Conservation (phyloP, 2,797 vertebrate genomes). For the Cyclopterus lumpus region DNA sequence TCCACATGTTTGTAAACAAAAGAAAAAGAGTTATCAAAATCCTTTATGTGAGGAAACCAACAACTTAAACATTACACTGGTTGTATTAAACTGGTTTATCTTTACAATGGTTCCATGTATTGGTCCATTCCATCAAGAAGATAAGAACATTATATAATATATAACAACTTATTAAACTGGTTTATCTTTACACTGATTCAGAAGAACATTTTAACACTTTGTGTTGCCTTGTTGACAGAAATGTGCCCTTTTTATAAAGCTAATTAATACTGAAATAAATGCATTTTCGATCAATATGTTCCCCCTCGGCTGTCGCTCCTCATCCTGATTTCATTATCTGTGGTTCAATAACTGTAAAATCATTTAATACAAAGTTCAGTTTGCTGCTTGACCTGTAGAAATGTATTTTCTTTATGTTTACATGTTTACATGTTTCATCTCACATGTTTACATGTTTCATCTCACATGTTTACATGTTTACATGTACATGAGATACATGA, state of each 20-base stretch:
- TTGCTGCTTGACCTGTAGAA: background rate
- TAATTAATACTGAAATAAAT: background rate
- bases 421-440: constrained; percentile 37
- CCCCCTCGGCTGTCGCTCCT: background rate
- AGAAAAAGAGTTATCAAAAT: background rate
- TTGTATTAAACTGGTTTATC: too few species aligned
- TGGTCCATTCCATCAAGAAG: background rate
- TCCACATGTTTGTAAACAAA: too few species aligned
- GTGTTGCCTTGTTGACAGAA: background rate
- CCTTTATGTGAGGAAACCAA: background rate
- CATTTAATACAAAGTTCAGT: background rate
- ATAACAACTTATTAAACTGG: too few species aligned
- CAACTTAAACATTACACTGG: background rate
- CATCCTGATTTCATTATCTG: background rate
- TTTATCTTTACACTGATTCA: too few species aligned
- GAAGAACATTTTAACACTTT: background rate
- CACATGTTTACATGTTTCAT: constrained; percentile 42
- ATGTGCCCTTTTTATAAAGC: background rate
- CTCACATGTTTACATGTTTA: too few species aligned
- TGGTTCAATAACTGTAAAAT: background rate
- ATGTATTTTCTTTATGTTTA: background rate
- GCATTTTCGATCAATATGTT: background rate
- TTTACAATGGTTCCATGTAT: background rate
- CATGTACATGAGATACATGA: too few species aligned
- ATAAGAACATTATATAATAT: too few species aligned